Evolutionary conservation across 2,797 vertebrate genomes (phyloP).

Genomic region (Gephyroberyx darwinii): DNA sequence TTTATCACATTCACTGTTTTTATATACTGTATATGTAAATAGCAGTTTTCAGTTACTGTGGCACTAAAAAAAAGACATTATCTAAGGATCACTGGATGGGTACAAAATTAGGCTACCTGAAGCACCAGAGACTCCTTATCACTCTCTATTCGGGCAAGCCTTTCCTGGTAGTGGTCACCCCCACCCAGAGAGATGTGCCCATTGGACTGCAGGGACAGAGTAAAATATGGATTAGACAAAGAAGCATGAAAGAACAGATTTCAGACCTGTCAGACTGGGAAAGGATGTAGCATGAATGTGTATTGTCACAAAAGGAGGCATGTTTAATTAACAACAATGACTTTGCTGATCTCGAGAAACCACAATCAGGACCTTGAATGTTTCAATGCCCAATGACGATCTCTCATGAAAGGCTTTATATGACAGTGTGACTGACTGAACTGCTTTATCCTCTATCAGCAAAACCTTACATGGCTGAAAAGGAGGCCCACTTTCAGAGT

Average conservation of each 20-base stretch:
- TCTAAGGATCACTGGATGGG: background rate
- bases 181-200: conserved; percentile 90
- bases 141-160: conserved; percentile 90
- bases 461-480: conserved; percentile 73
- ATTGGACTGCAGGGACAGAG: conserved; percentile 84
- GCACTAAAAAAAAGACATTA: background rate
- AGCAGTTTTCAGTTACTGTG: background rate
- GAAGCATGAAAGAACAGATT: background rate
- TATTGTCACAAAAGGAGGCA: background rate
- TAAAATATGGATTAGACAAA: conserved; percentile 3
- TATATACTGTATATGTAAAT: background rate
- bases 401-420: conserved; percentile 20
- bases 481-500: conserved; percentile 42
- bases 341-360: background rate
- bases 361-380: background rate
- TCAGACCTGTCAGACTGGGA: background rate
- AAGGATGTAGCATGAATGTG: background rate
- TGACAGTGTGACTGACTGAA: conserved; percentile 17
- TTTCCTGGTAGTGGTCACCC: conserved; percentile 94
- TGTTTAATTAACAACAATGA: background rate
- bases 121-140: conserved; percentile 98
- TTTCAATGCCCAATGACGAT: conserved; percentile 17
- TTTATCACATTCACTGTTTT: too few species aligned
- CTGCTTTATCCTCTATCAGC: conserved; percentile 50
- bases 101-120: conserved; percentile 81